Evolutionary conservation across 2,888 invertebrate genomes (phyloP), one percentile per base, ranked within the genome.

Genomic region (Capitulum mitella): DNA sequence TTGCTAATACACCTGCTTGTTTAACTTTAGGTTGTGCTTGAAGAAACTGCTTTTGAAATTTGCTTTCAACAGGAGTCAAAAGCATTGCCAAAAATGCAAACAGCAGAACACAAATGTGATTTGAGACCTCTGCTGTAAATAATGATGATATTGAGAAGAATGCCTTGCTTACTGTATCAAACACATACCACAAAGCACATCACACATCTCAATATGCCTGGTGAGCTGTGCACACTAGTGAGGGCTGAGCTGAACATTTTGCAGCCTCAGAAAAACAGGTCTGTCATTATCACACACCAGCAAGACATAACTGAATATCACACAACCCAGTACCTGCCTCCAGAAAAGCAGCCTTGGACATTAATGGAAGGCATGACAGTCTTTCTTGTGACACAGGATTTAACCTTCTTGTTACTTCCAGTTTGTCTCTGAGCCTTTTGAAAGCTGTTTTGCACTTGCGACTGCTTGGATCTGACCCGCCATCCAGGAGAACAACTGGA

Each of bases 401-500:
- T 40, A 78, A 80, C 74, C 70, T 80, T 16, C 81, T 79, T 34
- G 83, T 82, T 0, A 80, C 78, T 19, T 79, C 76, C 22, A 84
- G 61, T 37, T 82, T 81, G 3, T 83, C 77, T 32, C 79, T 79
- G 51, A 82, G 82, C 54, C 85, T 80, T 32, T 81, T 77, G 34
- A 82, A 76, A 0, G 89, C 88, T 0, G 93, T 94, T 78, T 87
- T 88, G 32, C 93, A 82, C 84, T 94, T 94, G 79, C 90, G 89
- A 16, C 86, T 85, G 83, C 93, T 92, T 40, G 81, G 79, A 74
- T 84, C 83, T 61, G 82, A 81, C 1, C 82, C 83, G 0, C 94
- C 94, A 85, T 95, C 95, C 83, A 94, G 90, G 10, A 95, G 85
- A 14, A 95, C 90, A 82, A 92, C 89, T 0, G 93, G 89, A 0